phyloP scores from a whole-genome alignment of 2,888 invertebrate genomes.

The Caenorhabditis auriculariae region DNA sequence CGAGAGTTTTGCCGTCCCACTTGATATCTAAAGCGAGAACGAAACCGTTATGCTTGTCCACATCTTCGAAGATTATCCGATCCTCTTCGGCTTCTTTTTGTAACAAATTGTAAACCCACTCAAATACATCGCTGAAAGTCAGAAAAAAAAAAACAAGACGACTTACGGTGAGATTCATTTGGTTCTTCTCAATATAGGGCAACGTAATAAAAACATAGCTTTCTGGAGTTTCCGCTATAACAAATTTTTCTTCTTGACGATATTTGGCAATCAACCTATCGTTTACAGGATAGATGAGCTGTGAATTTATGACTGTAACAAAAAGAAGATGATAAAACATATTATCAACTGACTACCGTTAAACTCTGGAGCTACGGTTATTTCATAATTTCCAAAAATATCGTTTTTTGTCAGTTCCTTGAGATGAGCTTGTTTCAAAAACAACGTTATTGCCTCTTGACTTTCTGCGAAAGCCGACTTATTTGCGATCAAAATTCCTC shows the following conservation, averaged over 20 bases:
- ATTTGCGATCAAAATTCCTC: constrained; percentile 51
- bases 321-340: neutral
- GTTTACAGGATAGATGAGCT: constrained; percentile 89
- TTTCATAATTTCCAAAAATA: constrained; percentile 52
- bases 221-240: constrained; percentile 82
- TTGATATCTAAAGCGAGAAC: constrained; percentile 89
- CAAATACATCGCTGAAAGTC: constrained; percentile 63
- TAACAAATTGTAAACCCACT: constrained; percentile 97
- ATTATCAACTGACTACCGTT: constrained; percentile 32
- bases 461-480: constrained; percentile 57
- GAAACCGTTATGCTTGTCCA: constrained; percentile 79
- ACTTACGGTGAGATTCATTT: constrained; percentile 61
- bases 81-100: constrained; percentile 87
- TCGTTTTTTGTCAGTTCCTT: constrained; percentile 49
- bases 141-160: constrained; percentile 1
- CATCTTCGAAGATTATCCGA: constrained; percentile 80
- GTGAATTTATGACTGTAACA: constrained; percentile 78
- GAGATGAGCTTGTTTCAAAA: constrained; percentile 25
- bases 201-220: constrained; percentile 79
- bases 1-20: constrained; percentile 81
- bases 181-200: constrained; percentile 73
- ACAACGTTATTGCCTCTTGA: constrained; percentile 4
- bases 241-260: constrained; percentile 74
- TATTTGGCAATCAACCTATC: constrained; percentile 88
- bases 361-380: constrained; percentile 18